Percentiles rank a stretch among this genome's conserved stretches.
phyloP scores from a whole-genome alignment of 1,140 invertebrate genomes.

The Cotesia glomerata region DNA sequence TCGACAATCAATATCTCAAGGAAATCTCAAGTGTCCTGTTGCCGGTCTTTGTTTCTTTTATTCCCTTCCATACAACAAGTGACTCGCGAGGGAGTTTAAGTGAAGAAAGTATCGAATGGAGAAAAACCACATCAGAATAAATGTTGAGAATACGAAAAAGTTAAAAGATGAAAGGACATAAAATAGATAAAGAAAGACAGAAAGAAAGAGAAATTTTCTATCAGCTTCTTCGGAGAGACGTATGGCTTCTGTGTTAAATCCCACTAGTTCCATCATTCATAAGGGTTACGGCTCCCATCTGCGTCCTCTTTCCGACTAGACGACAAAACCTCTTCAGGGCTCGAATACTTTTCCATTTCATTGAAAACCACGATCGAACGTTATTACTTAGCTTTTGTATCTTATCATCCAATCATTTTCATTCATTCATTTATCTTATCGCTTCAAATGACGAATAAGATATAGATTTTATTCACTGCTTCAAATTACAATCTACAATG shows the following conservation, averaged over 20 bases:
- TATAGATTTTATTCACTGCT: background rate
- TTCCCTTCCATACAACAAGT: slow-evolving; percentile 4
- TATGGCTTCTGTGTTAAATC: slow-evolving; percentile 24
- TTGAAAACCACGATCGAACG: background rate
- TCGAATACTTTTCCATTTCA: slow-evolving; percentile 19
- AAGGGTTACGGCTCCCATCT: slow-evolving; percentile 15
- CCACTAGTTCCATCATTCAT: slow-evolving; percentile 29
- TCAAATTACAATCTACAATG: background rate
- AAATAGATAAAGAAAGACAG: background rate
- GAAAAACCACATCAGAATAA: background rate
- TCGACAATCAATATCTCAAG: slow-evolving; percentile 24
- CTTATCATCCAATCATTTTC: background rate
- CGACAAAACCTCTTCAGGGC: slow-evolving; percentile 15
- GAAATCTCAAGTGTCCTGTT: slow-evolving; percentile 10
- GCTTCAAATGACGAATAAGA: background rate
- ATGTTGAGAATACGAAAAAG: background rate
- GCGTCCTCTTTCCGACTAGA: background rate
- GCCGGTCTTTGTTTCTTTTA: slow-evolving; percentile 25
- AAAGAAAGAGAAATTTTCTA: slow-evolving; percentile 5
- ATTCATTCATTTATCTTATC: background rate
- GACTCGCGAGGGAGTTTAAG: background rate
- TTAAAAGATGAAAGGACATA: background rate
- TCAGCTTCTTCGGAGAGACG: slow-evolving; percentile 8
- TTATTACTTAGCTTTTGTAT: background rate
- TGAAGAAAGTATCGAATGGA: slow-evolving; percentile 1